Conservation (phyloP, 1,140 invertebrate genomes). For the Ephestia elutella region DNA sequence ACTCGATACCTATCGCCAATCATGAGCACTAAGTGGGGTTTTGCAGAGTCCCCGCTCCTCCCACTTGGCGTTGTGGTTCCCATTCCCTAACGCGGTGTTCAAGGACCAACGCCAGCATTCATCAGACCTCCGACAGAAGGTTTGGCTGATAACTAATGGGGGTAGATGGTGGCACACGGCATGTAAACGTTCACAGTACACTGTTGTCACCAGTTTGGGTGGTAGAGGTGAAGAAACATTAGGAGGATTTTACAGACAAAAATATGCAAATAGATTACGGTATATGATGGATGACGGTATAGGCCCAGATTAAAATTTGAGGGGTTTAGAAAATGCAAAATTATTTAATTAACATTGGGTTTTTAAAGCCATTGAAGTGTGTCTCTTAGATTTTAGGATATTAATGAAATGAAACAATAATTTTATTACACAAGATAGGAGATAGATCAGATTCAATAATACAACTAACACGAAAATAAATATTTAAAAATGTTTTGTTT, state of each 20-base stretch:
- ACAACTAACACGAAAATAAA: too few relatives aligned
- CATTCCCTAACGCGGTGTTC: slow-evolving; percentile 74
- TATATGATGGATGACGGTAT: too few relatives aligned
- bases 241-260: not conserved
- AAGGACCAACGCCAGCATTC: slow-evolving; percentile 64
- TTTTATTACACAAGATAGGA: too few relatives aligned
- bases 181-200: slow-evolving; percentile 12
- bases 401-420: too few relatives aligned
- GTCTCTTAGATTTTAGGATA: too few relatives aligned
- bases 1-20: slow-evolving; percentile 13
- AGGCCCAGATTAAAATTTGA: too few relatives aligned
- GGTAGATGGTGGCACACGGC: slow-evolving; percentile 30
- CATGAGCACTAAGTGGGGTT: slow-evolving; percentile 33
- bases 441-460: too few relatives aligned
- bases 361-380: too few relatives aligned
- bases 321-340: too few relatives aligned
- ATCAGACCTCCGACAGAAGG: slow-evolving; percentile 67
- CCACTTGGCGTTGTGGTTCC: slow-evolving; percentile 74
- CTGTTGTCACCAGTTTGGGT: slow-evolving; percentile 8
- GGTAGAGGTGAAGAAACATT: not conserved
- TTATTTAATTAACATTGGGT: too few relatives aligned
- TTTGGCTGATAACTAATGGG: slow-evolving; percentile 42
- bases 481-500: too few relatives aligned
- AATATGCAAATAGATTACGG: too few relatives aligned
- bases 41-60: slow-evolving; percentile 72